These are phyloP conservation scores for Chloebia gouldiae DNA, from an alignment of 2,113 vertebrate species.

Conservation along the genomic window DNA sequence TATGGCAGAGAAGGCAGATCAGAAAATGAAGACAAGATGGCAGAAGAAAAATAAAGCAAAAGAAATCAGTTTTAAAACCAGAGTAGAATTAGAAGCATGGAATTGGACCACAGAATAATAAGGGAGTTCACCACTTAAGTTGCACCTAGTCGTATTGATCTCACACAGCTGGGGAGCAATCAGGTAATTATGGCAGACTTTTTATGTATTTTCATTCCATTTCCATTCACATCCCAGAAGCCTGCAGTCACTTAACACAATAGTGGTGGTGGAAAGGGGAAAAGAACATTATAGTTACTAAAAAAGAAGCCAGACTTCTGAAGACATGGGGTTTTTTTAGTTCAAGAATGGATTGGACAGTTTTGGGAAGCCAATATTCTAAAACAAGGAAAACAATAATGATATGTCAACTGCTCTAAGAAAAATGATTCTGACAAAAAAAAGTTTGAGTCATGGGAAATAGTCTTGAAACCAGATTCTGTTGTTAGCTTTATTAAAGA, in stretches of 20 bases:
- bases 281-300: background rate
- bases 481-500: slow-evolving; percentile 7
- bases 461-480: slow-evolving; percentile 31
- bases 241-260: background rate
- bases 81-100: background rate
- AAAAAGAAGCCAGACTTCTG: background rate
- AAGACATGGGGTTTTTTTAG: background rate
- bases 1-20: background rate
- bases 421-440: slow-evolving; percentile 3
- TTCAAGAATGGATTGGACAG: background rate
- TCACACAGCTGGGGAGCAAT: background rate
- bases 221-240: background rate
- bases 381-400: slow-evolving; percentile 34
- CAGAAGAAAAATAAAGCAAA: background rate
- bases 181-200: background rate
- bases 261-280: background rate
- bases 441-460: slow-evolving; percentile 28
- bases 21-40: background rate
- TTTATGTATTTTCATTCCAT: background rate
- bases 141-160: background rate
- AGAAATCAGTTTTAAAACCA: background rate
- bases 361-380: background rate
- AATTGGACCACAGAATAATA: background rate
- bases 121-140: background rate
- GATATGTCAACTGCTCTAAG: slow-evolving; percentile 10